Evolutionary conservation across 1,140 invertebrate genomes (phyloP), one percentile per base, ranked within the genome.

Genomic region (Drosophila sechellia): DNA sequence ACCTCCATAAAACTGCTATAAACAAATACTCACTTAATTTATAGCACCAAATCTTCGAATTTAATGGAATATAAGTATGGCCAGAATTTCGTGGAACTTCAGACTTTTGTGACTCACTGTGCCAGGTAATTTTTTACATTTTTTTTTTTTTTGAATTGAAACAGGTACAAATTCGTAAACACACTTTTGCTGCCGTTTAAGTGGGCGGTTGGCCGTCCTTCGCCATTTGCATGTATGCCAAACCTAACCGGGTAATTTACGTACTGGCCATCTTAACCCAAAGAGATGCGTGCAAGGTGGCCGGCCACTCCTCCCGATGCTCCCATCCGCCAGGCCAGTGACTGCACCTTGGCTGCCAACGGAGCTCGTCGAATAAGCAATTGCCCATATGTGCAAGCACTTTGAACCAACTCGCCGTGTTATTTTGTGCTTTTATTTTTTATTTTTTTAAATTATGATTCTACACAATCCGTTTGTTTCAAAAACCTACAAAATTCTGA

Each of bases 151-250:
- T 10, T 8, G 5, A 6, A 15, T 10, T 8, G 5, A 6, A 15
- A 10, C 27, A n/a, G 35, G 59, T 13, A 42, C 40, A 31, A 66
- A 50, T 64, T 25, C n/a, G n/a, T 66, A 50, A 66, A 66, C 59
- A 65, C 4, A 42, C 22, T 64, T 40, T 11, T 12, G 39, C n/a
- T 20, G 35, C 42, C 17, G 27, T 27, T 37, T 25, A 17, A 48
- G 43, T 37, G 58, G 45, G n/a, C 34, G 34, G 22, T 22, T n/a
- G 5, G 1, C 22, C 22, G 20, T n/a, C 46, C 34, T 49, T 65
- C 10, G 34, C 15, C 69, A 70, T 69, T 70, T 70, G 65, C 68
- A 70, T 49, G n/a, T 40, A 13, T 69, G 66, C 48, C 12, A 37
- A 37, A 43, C 46, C 15, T 22, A 12, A 6, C 22, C n/a, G 15